Evolutionary conservation across 2,888 invertebrate genomes (phyloP), one percentile per base, ranked within the genome.

Genomic region (Tromatobia lineatoria): DNA sequence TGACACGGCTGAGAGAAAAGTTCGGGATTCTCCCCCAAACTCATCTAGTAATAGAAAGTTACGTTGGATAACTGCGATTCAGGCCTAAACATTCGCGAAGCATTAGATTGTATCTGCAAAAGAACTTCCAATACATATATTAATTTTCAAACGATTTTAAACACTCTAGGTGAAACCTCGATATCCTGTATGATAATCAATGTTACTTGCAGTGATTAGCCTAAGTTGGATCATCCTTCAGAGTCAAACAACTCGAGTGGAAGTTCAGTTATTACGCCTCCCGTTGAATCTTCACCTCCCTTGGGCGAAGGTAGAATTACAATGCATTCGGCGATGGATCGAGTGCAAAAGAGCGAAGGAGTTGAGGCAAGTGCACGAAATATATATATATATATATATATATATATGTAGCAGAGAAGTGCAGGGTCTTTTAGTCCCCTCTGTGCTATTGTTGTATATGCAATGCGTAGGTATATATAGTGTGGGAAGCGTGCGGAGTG

Each of bases 401-500:
- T 38, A n/a, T 38, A 47, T 29, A 29, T 4, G n/a, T 29, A 74
- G 13, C 47, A 25, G 18, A 70, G 13, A 70, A 70, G 34, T 70
- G 52, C 34, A 70, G 18, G 29, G 18, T 25, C 13, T 54, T 54
- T 50, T 69, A 69, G 29, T 25, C 50, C 11, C 29, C 29, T 50
- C 45, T 50, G n/a, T 50, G 50, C 69, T 50, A 69, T 52, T 69
- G 69, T 29, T 29, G 50, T 50, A 66, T 47, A 73, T 34, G 45
- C 20, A 23, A 42, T 23, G 54, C 54, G 23, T 61, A 13, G 18
- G 38, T 66, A 15, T 38, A n/a, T 70, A 59, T 57, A 69, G 69
- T 38, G 59, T 70, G 66, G 71, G 52, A 29, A 47, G 78, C 42
- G 69, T 47, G 79, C 38, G 54, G 75, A 78, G 80, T 54, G 85